These are phyloP conservation scores for Brienomyrus brachyistius DNA, from an alignment of 2,113 vertebrate species.

Conservation along the genomic window DNA sequence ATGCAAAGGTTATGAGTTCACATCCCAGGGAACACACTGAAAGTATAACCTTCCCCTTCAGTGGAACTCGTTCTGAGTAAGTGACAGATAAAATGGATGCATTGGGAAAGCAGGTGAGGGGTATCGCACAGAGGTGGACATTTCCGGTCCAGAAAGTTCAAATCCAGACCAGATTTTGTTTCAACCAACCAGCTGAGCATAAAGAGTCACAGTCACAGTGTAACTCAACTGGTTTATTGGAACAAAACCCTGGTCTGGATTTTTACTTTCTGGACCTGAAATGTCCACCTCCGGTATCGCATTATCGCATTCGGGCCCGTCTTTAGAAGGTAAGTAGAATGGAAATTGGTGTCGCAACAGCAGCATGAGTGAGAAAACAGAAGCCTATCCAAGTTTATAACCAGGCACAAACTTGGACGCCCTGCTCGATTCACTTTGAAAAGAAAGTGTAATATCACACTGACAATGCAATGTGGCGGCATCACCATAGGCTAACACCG, in stretches of 20 bases:
- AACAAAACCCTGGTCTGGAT: too few species aligned
- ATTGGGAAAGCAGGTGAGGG: background rate
- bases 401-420: constrained; percentile 31
- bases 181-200: too few species aligned
- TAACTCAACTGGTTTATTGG: too few species aligned
- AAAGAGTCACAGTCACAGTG: too few species aligned
- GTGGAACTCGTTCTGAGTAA: background rate
- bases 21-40: background rate
- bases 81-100: background rate
- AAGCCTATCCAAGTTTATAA: constrained; percentile 51
- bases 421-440: constrained; percentile 46
- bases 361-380: constrained; percentile 48
- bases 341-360: constrained; percentile 47
- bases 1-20: background rate
- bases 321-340: constrained; percentile 5
- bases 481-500: background rate
- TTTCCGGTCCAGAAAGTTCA: too few species aligned
- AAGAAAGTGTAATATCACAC: constrained; percentile 30
- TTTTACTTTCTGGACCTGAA: too few species aligned
- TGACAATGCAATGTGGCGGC: background rate
- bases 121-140: background rate
- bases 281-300: background rate
- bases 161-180: too few species aligned
- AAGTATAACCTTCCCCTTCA: background rate
- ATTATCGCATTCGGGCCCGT: background rate